Percentiles rank a stretch among this genome's conserved stretches.
These are phyloP conservation scores for Malurus melanocephalus DNA, from an alignment of 2,113 vertebrate genomes.

Conservation along the genomic window DNA sequence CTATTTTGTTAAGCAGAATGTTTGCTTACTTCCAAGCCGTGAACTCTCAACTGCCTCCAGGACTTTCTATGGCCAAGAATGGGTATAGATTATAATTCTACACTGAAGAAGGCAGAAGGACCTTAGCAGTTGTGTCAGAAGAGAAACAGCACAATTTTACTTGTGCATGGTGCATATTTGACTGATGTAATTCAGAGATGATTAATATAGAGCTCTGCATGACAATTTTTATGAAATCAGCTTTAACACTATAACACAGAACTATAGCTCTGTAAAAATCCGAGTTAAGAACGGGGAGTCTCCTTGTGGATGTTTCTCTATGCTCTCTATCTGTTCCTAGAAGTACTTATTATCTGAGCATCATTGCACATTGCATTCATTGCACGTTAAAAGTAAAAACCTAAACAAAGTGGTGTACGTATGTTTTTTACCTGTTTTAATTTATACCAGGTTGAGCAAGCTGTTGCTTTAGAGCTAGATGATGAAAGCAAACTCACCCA, in stretches of 20 bases:
- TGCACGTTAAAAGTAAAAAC: background rate
- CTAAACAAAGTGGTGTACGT: background rate
- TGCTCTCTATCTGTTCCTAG: background rate
- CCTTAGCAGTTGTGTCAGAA: background rate
- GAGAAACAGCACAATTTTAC: background rate
- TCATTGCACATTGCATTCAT: background rate
- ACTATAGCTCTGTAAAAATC: background rate
- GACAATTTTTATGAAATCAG: background rate
- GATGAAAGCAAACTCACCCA: constrained; percentile 72
- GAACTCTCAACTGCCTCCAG: background rate
- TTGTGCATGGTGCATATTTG: background rate
- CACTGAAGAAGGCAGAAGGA: background rate
- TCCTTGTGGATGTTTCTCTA: background rate
- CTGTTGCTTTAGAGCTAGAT: constrained; percentile 56
- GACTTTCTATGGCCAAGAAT: background rate
- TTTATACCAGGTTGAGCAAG: constrained; percentile 74
- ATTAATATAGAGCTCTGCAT: background rate
- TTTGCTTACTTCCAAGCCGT: background rate
- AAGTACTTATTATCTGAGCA: background rate
- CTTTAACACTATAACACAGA: background rate
- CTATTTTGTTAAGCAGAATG: background rate
- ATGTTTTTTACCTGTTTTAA: background rate
- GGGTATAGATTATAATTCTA: background rate
- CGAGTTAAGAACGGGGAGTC: background rate
- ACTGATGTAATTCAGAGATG: background rate